Evolutionary conservation across 2,113 vertebrate genomes (phyloP).

Genomic region (Lepus timidus): DNA sequence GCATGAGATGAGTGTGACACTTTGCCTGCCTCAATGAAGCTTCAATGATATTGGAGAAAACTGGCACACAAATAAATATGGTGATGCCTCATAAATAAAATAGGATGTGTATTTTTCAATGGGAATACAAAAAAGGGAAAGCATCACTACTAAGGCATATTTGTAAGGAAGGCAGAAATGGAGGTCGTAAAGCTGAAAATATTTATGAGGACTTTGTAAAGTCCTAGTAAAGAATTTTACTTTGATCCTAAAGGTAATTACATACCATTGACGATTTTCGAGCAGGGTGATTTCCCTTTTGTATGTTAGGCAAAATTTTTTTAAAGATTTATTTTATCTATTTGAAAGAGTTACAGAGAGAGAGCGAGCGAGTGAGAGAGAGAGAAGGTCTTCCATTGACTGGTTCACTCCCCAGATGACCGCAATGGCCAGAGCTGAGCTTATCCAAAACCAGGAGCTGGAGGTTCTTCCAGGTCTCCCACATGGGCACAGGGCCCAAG

Average conservation of each 20-base stretch:
- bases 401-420: too few relatives aligned
- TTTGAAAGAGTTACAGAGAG: too few relatives aligned
- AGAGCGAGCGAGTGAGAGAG: too few relatives aligned
- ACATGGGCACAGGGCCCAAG: too few relatives aligned
- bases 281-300: neutral
- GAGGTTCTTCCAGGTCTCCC: too few relatives aligned
- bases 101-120: neutral
- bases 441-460: too few relatives aligned
- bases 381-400: too few relatives aligned
- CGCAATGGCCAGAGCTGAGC: too few relatives aligned
- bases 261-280: neutral
- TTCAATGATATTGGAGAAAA: conserved; percentile 1
- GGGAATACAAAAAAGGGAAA: neutral
- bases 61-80: neutral
- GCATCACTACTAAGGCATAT: neutral
- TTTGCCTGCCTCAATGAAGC: neutral
- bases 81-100: neutral
- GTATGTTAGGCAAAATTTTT: neutral
- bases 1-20: neutral
- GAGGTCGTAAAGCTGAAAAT: neutral
- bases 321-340: too few relatives aligned
- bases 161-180: neutral
- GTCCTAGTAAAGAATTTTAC: neutral
- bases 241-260: neutral
- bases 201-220: neutral